Percentiles rank a stretch among this genome's conserved stretches.
Conservation (phyloP, 35 echinoderm and acorn worm species). For the Ophiothrix spiculata region DNA sequence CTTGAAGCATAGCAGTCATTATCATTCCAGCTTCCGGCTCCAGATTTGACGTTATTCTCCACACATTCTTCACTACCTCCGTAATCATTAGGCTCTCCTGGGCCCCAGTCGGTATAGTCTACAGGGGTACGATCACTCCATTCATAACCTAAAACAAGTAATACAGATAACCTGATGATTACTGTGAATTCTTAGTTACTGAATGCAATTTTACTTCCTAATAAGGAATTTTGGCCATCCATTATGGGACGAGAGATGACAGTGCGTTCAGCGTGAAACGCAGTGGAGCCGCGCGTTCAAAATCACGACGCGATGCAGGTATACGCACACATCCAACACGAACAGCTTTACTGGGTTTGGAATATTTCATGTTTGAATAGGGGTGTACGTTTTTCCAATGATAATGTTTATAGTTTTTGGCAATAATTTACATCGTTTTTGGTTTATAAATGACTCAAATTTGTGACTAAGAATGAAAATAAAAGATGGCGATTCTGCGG, state of each 20-base stretch:
- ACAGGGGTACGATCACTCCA: slow-evolving; percentile 55
- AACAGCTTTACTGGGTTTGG: no score
- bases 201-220: neutral
- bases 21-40: slow-evolving; percentile 56
- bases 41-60: slow-evolving; percentile 26
- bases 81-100: slow-evolving; percentile 53
- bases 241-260: no score
- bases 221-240: no score
- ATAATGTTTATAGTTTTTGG: no score
- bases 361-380: no score
- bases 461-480: no score
- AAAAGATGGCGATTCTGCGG: no score
- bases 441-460: no score
- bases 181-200: neutral
- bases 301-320: neutral
- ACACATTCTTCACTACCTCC: slow-evolving; percentile 52
- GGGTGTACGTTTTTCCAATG: no score
- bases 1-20: slow-evolving; percentile 26
- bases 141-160: slow-evolving; percentile 5
- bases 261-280: no score
- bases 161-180: neutral
- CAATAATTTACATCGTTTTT: no score
- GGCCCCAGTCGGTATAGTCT: slow-evolving; percentile 43
- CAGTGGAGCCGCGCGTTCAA: neutral
- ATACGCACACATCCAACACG: neutral